Evolutionary conservation across 1,140 invertebrate species (phyloP).

Genomic region (Drosophila insularis): DNA sequence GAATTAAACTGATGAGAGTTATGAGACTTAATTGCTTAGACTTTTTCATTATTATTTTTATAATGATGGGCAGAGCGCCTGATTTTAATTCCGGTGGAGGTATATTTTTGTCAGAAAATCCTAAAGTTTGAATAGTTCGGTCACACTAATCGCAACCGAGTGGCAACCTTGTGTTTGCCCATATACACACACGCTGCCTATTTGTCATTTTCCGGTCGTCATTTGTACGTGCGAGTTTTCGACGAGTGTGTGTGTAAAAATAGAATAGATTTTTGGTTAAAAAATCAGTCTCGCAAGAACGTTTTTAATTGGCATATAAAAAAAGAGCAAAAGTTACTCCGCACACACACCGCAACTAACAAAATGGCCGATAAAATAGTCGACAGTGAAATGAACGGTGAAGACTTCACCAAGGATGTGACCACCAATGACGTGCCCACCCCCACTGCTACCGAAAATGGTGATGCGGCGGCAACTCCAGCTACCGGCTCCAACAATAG

Average conservation of each 20-base stretch:
- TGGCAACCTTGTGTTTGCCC: constrained; percentile 47
- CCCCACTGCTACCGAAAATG: constrained; percentile 83
- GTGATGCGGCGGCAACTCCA: constrained; percentile 79
- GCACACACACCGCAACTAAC: constrained; percentile 40
- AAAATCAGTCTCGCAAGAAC: constrained; percentile 12
- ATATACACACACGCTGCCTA: constrained; percentile 57
- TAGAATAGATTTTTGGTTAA: constrained; percentile 39
- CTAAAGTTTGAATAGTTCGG: background rate
- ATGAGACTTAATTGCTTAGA: too few relatives aligned
- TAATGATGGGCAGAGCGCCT: too few relatives aligned
- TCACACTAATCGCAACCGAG: background rate
- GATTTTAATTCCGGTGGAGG: too few relatives aligned
- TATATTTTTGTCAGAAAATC: background rate
- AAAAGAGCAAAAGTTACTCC: constrained; percentile 16
- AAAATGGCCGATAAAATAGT: constrained; percentile 78
- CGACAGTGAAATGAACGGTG: constrained; percentile 83
- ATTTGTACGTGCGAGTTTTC: constrained; percentile 70
- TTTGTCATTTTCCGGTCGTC: constrained; percentile 79
- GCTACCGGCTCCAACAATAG: constrained; percentile 84
- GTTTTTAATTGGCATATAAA: constrained; percentile 53
- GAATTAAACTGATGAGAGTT: too few relatives aligned
- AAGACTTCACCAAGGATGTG: constrained; percentile 88
- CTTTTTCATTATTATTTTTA: too few relatives aligned
- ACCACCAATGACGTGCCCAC: constrained; percentile 84
- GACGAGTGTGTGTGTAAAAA: constrained; percentile 70